Percentiles rank a stretch among this genome's conserved stretches.
These are phyloP conservation scores for Campylomormyrus tamandua DNA, from an alignment of 2,113 vertebrate genomes.

Conservation along the genomic window DNA sequence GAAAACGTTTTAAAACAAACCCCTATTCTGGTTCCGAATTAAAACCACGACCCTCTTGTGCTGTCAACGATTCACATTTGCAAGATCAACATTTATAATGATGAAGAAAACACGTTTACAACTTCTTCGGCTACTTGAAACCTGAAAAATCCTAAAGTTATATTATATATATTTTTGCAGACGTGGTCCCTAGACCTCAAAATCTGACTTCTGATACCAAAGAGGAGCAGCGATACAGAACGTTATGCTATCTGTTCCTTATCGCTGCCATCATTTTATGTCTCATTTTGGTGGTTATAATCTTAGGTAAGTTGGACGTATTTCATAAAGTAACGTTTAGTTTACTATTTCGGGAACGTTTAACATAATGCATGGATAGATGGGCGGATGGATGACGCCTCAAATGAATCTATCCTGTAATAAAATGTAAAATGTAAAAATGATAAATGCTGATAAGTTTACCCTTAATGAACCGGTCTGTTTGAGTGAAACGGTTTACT, in stretches of 20 bases:
- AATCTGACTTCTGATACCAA: neutral
- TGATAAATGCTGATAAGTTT: neutral
- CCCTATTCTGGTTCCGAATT: neutral
- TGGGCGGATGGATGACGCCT: neutral
- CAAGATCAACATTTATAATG: neutral
- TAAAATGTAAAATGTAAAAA: neutral
- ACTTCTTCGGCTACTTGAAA: neutral
- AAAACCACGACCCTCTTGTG: neutral
- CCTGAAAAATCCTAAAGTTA: neutral
- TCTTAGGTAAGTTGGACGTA: neutral
- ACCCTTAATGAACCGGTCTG: neutral
- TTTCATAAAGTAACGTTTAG: neutral
- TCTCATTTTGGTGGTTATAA: neutral
- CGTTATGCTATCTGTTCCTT: neutral
- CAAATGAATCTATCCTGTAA: neutral
- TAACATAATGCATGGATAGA: neutral
- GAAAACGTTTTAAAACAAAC: neutral
- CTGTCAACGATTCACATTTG: neutral
- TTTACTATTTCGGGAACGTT: neutral
- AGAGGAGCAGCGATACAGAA: accelerated
- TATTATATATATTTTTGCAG: neutral
- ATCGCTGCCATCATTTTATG: neutral
- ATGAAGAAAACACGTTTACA: neutral
- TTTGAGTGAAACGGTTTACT: neutral
- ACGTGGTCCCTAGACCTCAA: neutral